These are phyloP conservation scores for Tor tambroides DNA, from an alignment of 2,113 vertebrate species.

Conservation along the genomic window DNA sequence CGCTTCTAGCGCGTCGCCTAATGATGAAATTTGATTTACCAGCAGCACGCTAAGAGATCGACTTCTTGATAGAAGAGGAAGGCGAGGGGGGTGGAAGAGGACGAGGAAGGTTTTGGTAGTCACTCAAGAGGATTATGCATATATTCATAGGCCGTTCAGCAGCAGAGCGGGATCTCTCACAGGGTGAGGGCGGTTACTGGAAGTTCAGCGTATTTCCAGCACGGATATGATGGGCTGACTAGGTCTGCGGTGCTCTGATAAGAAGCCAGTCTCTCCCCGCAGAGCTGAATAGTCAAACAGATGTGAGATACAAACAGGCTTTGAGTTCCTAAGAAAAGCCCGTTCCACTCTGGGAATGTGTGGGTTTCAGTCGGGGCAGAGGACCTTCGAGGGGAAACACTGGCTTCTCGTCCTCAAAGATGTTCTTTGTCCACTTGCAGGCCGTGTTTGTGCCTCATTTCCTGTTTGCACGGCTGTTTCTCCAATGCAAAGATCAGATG, in stretches of 20 bases:
- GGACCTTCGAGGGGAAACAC: conserved; percentile 70
- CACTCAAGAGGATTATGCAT: conserved; percentile 63
- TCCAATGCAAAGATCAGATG: conserved; percentile 46
- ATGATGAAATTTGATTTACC: conserved; percentile 25
- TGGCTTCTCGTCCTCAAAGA: conserved; percentile 75
- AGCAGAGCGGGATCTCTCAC: conserved; percentile 61
- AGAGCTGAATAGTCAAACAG: conserved; percentile 76
- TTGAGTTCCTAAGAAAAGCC: conserved; percentile 67
- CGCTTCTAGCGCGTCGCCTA: not conserved
- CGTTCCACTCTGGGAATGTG: conserved; percentile 66
- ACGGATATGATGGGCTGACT: conserved; percentile 81
- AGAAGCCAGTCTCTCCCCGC: conserved; percentile 85
- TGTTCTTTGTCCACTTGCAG: conserved; percentile 79
- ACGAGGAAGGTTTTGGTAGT: conserved; percentile 57
- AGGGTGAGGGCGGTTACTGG: conserved; percentile 85
- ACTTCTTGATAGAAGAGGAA: conserved; percentile 21
- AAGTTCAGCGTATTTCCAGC: conserved; percentile 81
- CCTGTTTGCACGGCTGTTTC: conserved; percentile 64
- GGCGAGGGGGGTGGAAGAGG: too few species aligned
- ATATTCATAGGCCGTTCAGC: conserved; percentile 67
- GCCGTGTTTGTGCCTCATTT: conserved; percentile 76
- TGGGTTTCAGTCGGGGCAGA: conserved; percentile 68
- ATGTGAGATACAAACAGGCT: conserved; percentile 84
- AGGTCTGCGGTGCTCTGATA: conserved; percentile 90
- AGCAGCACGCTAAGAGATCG: conserved; percentile 1